Base-by-base conservation (phyloP, 2,888 invertebrate species). In the Anoncus sp. region DNA sequence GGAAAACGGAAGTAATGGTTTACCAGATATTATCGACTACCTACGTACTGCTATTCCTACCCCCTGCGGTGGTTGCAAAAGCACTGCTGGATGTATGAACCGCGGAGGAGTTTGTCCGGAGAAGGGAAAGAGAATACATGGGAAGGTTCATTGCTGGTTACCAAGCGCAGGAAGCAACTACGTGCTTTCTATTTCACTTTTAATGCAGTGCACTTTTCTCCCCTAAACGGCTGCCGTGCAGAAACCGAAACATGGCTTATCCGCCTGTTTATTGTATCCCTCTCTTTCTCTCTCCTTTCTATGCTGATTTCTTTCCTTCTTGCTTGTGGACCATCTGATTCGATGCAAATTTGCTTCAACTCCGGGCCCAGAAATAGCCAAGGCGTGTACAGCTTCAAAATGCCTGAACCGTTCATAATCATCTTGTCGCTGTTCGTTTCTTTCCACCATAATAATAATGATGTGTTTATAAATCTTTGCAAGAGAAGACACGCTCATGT, bases 1-100 rank as follows among this genome's bases (percentile, higher is more conserved):
- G 85, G 88, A 84, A 86, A 87, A 85, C 85, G 86, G 88, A 89
- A 89, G 86, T 86, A 88, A 89, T 88, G 87, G 87, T 83, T 89
- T 86, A 89, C 86, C 83, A 88, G 88, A 89, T 89, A 88, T 88
- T 88, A 89, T 89, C 89, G 87, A 88, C 82, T 81, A 79, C 76
- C 59, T 81, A 80, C 70, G 72, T 78, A 71, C 70, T 24, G 38
- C 66, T 60, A 65, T 27, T 59, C 16, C 53, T 31, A 62, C 53
- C 20, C 45, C 31, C 60, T 35, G 38, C 38, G 38, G 55, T 70
- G 60, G 66, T 71, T 70, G 31, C 55, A 60, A 69, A 72, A 73
- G 60, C 47, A 60, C 40, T 45, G 49, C 47, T 38, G 55, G 45
- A 51, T 74, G 69, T 31, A 71, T 31, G 74, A 70, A 66, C 65